These are phyloP conservation scores for Tupaia chinensis DNA, from an alignment of 2,113 vertebrate genomes.

Conservation along the genomic window DNA sequence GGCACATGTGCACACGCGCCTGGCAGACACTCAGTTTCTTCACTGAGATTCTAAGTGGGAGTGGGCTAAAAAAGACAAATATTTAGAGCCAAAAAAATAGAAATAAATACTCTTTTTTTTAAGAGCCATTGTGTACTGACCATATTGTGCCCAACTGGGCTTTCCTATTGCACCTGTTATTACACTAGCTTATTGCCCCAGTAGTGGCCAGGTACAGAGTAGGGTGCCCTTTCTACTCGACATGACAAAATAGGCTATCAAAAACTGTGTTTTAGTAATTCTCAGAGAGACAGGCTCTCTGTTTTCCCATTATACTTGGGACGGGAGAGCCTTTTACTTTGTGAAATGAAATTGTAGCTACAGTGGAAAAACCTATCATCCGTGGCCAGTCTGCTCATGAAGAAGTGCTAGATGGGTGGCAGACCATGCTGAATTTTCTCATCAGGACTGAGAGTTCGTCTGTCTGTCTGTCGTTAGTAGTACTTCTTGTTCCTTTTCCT, in stretches of 20 bases:
- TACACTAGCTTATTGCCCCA: constrained; percentile 26
- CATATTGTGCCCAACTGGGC: constrained; percentile 28
- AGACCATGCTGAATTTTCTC: constrained; percentile 47
- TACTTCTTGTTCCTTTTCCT: not conserved
- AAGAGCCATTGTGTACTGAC: not conserved
- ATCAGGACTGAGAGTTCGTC: constrained; percentile 43
- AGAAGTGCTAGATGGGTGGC: constrained; percentile 47
- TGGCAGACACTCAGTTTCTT: not conserved
- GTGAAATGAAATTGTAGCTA: constrained; percentile 80
- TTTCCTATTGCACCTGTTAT: constrained; percentile 49
- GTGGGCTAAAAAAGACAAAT: constrained; percentile 20
- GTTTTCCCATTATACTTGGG: constrained; percentile 72
- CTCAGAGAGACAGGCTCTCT: constrained; percentile 65
- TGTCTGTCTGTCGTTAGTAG: constrained; percentile 34
- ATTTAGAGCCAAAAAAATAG: constrained; percentile 1
- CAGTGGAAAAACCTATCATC: constrained; percentile 71
- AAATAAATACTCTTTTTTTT: not conserved
- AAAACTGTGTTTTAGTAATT: constrained; percentile 79
- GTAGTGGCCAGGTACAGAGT: constrained; percentile 55
- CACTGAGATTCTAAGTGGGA: constrained; percentile 5
- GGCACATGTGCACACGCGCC: too few species aligned
- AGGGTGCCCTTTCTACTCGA: constrained; percentile 50
- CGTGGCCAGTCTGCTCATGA: constrained; percentile 27
- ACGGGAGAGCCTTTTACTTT: constrained; percentile 71
- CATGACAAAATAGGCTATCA: constrained; percentile 72